A percentile compares a stretch with the other conserved stretches of the same genome.
phyloP scores from a whole-genome alignment of 2,888 invertebrate species.

The Mycalesis mineus region DNA sequence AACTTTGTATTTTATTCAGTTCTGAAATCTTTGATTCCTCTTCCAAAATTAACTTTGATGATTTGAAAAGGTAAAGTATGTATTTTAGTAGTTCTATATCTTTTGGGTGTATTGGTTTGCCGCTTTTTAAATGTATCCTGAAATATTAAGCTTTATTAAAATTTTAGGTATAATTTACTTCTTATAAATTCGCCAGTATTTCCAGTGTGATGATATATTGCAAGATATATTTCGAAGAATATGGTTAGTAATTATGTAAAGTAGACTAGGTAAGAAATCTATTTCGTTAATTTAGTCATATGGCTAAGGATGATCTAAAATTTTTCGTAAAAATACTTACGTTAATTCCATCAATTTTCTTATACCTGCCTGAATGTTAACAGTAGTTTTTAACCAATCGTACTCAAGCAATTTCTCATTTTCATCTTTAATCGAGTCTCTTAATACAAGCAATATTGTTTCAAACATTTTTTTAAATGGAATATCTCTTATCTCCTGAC shows the following conservation, averaged over 20 bases:
- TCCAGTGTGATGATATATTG: too few species aligned
- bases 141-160: constrained; percentile 1
- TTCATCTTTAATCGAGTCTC: constrained; percentile 45
- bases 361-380: constrained; percentile 50
- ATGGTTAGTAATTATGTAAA: too few species aligned
- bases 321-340: constrained; percentile 41
- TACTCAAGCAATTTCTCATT: constrained; percentile 44
- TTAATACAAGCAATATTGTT: constrained; percentile 40
- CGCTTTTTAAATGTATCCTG: constrained; percentile 34
- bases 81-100: constrained; percentile 54
- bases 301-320: too few species aligned
- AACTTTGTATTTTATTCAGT: not conserved
- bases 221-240: too few species aligned
- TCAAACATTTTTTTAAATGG: constrained; percentile 30
- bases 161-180: too few species aligned
- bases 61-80: constrained; percentile 38
- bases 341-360: constrained; percentile 43
- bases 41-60: constrained; percentile 20
- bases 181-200: too few species aligned
- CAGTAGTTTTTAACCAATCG: constrained; percentile 55
- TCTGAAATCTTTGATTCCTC: not conserved
- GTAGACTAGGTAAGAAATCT: too few species aligned
- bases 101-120: constrained; percentile 36
- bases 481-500: not conserved
- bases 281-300: too few species aligned